Base-by-base conservation (phyloP, 37 sponge, comb jelly and placozoan genomes). In the Crambe crambe region DNA sequence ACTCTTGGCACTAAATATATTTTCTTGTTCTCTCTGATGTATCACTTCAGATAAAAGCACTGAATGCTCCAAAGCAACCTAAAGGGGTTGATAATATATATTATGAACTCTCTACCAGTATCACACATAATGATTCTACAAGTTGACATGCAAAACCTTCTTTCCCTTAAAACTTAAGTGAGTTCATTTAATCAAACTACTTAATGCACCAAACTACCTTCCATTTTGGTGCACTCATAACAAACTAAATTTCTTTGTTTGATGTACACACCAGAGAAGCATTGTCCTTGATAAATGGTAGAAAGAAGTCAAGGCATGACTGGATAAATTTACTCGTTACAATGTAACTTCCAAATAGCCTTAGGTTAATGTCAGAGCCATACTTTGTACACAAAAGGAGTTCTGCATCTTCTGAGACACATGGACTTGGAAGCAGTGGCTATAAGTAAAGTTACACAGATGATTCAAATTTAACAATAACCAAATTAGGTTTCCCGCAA, bases 341-440 rank as follows among this genome's bases (percentile, higher is more conserved):
- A 10, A 81, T 56, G 22, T 77, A 41, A 36, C 75, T 81, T 38
- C 83, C 90, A 62, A 78, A 83, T 22, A 85, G 31, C 18, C 15
- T 38, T 0, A 94, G 40, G 0, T 61, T 41, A 39, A 58, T 40
- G 15, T 30, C 38, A 1, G 70, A 37, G 27, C 22, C 39, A 69
- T 32, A 86, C 22, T 30, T 42, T 71, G 42, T 73, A 41, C 60
- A 56, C 0, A 93, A 39, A 2, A 86, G 73, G 34, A 79, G 38
- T 27, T 83, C 69, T 34, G 58, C 93, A 77, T 92, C 93, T 36
- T 62, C 73, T 20, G 51, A 37, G 26, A 84, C 77, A 41, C 92
- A 91, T 15, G 87, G 82, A 0, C 83, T 27, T 0, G 91, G 91
- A 0, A 91, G 63, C 1, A 85, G n/a, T 30, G 86, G 64, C 91